A percentile compares a stretch with the other conserved stretches of the same genome.
Conservation (phyloP, 2,113 vertebrate species). For the Grantiella picta region DNA sequence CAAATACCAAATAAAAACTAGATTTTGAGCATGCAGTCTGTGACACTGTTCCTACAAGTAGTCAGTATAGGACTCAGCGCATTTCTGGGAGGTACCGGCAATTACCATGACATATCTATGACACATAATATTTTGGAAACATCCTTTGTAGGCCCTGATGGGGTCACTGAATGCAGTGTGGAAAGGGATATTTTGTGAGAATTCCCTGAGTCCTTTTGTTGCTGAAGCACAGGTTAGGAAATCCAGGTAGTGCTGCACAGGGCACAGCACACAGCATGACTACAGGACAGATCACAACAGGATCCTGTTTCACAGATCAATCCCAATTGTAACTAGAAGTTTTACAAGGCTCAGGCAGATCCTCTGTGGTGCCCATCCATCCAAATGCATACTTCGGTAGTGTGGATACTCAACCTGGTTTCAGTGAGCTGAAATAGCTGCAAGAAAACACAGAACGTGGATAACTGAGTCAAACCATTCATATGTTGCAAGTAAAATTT, state of each 20-base stretch:
- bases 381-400: not conserved
- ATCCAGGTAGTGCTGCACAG: not conserved
- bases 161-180: not conserved
- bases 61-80: not conserved
- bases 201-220: not conserved
- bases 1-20: not conserved
- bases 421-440: not conserved
- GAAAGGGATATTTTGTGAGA: not conserved
- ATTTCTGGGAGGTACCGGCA: not conserved
- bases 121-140: not conserved
- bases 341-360: not conserved
- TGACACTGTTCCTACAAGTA: not conserved
- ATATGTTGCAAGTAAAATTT: not conserved
- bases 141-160: not conserved
- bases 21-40: not conserved
- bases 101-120: not conserved
- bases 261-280: not conserved
- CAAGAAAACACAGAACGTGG: not conserved
- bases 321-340: not conserved
- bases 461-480: not conserved
- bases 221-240: not conserved
- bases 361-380: not conserved
- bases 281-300: not conserved
- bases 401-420: not conserved
- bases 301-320: not conserved